phyloP scores from a whole-genome alignment of 2,113 vertebrate genomes.

The Plecotus auritus region DNA sequence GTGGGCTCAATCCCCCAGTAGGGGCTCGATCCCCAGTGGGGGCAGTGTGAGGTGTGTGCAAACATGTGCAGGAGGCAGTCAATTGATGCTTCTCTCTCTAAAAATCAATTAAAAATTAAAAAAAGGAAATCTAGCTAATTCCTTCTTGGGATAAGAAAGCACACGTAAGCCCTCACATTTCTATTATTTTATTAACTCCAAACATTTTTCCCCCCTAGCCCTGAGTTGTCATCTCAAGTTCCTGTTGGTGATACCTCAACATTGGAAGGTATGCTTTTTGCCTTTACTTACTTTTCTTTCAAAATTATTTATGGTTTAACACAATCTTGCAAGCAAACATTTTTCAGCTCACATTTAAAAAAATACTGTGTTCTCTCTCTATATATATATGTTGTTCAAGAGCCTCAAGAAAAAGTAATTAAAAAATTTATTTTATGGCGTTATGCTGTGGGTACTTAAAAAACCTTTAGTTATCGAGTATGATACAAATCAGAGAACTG shows the following conservation, averaged over 20 bases:
- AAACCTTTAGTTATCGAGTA: not conserved
- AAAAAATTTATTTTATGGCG: not conserved
- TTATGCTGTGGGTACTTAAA: not conserved
- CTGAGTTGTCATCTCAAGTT: slow-evolving; percentile 72
- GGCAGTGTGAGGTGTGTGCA: too few species aligned
- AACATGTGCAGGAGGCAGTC: not conserved
- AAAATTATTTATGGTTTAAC: not conserved
- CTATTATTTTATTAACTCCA: slow-evolving; percentile 51
- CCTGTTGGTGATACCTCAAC: slow-evolving; percentile 70
- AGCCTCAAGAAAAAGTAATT: slow-evolving; percentile 13
- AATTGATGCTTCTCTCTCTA: not conserved
- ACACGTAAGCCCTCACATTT: slow-evolving; percentile 1
- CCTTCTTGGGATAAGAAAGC: not conserved
- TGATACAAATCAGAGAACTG: not conserved
- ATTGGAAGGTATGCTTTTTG: slow-evolving; percentile 78
- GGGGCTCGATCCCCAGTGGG: too few species aligned
- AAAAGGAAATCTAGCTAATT: not conserved
- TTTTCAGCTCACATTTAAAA: not conserved
- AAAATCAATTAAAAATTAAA: not conserved
- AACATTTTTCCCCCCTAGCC: slow-evolving; percentile 54
- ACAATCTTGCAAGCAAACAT: not conserved
- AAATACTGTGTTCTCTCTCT: not conserved
- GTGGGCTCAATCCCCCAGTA: not conserved
- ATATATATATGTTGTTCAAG: not conserved
- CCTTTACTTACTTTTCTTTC: slow-evolving; percentile 9